Base-by-base conservation (phyloP, 2,113 vertebrate species). In the Poeciliopsis retropinna region DNA sequence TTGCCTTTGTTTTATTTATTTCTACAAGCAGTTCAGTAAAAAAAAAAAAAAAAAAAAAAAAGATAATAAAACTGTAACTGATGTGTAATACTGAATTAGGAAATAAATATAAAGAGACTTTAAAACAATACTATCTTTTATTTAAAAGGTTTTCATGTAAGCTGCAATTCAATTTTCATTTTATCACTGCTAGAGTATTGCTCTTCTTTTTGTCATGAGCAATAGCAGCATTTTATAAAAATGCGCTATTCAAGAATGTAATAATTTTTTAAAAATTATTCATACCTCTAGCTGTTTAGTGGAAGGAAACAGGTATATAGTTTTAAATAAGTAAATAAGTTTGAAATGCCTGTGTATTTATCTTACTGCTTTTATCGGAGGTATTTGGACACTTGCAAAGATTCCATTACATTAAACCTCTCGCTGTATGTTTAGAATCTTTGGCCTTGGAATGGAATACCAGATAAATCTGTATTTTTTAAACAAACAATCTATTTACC, bases 211-310 rank as follows among this genome's bases (percentile, higher is more conserved):
- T 15, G 34, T 37, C 10, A 37, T 37, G 34, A 78, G 1, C 27
- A 70, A 11, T 27, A 57, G 29, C 10, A 11, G 60, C 12, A 29
- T 30, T 29, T 62, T 0, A 10, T 34, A 4, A 62, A 30, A 70
- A 72, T 54, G 7, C 12, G 41, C 32, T 34, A 60, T n/a, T 60
- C 1, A 12, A 17, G 0, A 39, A 68, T 0, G 22, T 0, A 62
- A 68, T 47, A 37, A 54, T n/a, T n/a, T n/a, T n/a, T n/a, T n/a
- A 37, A 37, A 37, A 37, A 37, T 37, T 37, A 37, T 37, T 37
- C 34, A 37, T 37, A 37, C 34, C 34, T 37, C 34, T 11, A 11
- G 34, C 34, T 37, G 34, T 37, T 37, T 0, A 37, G 34, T 37
- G 34, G 34, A 37, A 37, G 10, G 34, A 37, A 37, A 37, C 34